These are phyloP conservation scores for Apis cerana DNA, from an alignment of 1,140 invertebrate species.

Conservation along the genomic window DNA sequence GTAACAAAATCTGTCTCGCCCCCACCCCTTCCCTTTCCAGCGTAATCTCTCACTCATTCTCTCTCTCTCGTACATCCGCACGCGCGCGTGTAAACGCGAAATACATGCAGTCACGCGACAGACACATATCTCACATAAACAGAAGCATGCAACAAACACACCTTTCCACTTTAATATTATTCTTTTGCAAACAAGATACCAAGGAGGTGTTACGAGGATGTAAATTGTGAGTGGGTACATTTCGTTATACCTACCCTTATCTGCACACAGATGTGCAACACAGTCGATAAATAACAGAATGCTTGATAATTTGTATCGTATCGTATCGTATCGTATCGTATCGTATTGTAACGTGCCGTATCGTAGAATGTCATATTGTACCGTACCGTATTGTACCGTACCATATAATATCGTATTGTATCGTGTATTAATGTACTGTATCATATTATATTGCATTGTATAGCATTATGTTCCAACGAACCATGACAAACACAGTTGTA, in stretches of 20 bases:
- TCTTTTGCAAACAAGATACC: neutral
- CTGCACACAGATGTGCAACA: neutral
- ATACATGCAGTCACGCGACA: constrained; percentile 11
- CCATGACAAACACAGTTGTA: constrained; percentile 13
- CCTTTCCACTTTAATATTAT: neutral
- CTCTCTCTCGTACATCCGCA: neutral
- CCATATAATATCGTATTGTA: constrained; percentile 4
- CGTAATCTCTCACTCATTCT: neutral
- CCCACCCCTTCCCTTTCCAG: neutral
- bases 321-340: neutral
- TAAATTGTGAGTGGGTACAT: constrained; percentile 16
- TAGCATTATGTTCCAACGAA: constrained; percentile 12
- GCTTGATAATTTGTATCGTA: neutral
- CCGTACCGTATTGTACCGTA: neutral
- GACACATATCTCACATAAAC: constrained; percentile 19
- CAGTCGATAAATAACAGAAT: constrained; percentile 10
- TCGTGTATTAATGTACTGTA: constrained; percentile 1
- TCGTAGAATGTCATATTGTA: neutral
- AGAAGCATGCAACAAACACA: constrained; percentile 35
- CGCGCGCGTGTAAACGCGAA: neutral
- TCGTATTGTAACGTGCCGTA: neutral
- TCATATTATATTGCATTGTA: constrained; percentile 17
- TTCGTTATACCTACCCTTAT: constrained; percentile 33
- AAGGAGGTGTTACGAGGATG: constrained; percentile 20
- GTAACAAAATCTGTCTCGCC: constrained; percentile 10